A percentile compares a stretch with the other conserved stretches of the same genome.
These are phyloP conservation scores for Podocnemis expansa DNA, from an alignment of 2,113 vertebrate genomes.

Conservation along the genomic window DNA sequence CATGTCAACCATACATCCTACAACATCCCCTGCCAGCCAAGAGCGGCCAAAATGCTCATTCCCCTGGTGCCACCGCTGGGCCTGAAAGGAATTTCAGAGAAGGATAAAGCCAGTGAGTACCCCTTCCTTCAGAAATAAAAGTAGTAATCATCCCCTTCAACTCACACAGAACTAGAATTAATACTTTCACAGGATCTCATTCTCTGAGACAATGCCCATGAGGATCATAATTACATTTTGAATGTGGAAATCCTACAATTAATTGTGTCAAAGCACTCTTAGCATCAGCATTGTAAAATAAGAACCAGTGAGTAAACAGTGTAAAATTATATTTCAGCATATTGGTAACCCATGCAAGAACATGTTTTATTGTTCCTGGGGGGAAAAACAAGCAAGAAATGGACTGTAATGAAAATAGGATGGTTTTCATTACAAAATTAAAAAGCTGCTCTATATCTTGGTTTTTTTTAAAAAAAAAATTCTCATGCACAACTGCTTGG, in stretches of 20 bases:
- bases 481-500: not conserved
- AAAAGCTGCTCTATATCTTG: not conserved
- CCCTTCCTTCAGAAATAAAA: not conserved
- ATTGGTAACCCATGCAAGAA: not conserved
- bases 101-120: not conserved
- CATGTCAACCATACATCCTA: slow-evolving; percentile 96
- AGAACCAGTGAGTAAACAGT: not conserved
- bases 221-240: not conserved
- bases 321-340: slow-evolving; percentile 18
- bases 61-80: slow-evolving; percentile 96
- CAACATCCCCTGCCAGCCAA: slow-evolving; percentile 91
- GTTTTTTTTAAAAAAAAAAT: not conserved
- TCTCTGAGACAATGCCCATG: not conserved
- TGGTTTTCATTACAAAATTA: not conserved
- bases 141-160: not conserved
- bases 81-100: slow-evolving; percentile 74
- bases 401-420: not conserved
- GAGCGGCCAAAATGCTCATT: slow-evolving; percentile 95
- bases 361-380: not conserved
- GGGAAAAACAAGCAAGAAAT: not conserved
- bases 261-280: not conserved
- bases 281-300: not conserved
- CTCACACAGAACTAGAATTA: not conserved
- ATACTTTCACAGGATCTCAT: not conserved
- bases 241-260: slow-evolving; percentile 25